Base-by-base conservation (phyloP, 2,797 vertebrate species). In the Lepus townsendii region DNA sequence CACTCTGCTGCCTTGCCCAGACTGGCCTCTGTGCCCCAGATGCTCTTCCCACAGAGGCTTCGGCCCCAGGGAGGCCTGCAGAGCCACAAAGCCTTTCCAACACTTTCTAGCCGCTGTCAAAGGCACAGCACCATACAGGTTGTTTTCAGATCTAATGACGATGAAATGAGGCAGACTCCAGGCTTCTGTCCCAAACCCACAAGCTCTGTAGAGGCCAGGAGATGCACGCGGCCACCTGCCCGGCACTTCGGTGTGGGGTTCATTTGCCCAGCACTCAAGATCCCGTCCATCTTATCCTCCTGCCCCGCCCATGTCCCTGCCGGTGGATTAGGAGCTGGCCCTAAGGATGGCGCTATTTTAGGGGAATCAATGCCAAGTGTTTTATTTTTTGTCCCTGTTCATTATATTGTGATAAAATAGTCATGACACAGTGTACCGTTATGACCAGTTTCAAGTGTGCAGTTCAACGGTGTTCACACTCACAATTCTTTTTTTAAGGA, bases 171-270 rank as follows among this genome's bases (percentile, higher is more conserved):
- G 7, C 42, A 47, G 72, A 24, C 57, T 32, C 75, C 32, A 27
- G 16, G 22, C 19, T 57, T 26, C 11, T 4, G 10, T 35, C 52
- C 80, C 62, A 79, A 42, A 54, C 13, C 22, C 22, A 12, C 2
- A 2, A 10, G 27, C 66, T 65, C 71, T 27, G 47, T 22, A 13
- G 0, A 69, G 4, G 32, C 89, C 16, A 0, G 24, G 69, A 14
- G 47, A 19, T 8, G 2, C 22, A 5, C 12, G 14, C 52, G 24
- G 52, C 10, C 2, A 1, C n/a, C 80, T 63, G 87, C 22, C 85
- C 22, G 2, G 3, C 47, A 0, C 27, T n/a, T 42, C 8, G 14
- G 1, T 1, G 3, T 57, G 30, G 35, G 26, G 5, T 2, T 5
- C 63, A 10, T 0, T 6, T 13, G 24, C 35, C 35, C 14, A 17